A percentile compares a stretch with the other conserved stretches of the same genome.
Evolutionary conservation across 2,113 vertebrate genomes (phyloP).

Genomic region (Gavialis gangeticus): DNA sequence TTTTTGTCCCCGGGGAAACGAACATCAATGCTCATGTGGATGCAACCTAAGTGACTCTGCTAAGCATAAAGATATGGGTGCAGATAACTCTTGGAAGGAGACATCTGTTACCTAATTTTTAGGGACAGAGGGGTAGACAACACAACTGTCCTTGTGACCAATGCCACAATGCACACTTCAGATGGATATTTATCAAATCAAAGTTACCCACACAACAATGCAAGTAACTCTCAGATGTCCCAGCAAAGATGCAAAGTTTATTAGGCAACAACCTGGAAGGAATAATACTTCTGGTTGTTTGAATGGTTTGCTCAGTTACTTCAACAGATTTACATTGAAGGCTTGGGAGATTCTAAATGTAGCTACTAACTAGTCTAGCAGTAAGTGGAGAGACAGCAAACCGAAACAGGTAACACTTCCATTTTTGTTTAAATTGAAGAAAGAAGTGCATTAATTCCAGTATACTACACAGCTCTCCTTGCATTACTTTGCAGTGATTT

Average conservation of each 20-base stretch:
- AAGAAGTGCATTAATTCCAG: not conserved
- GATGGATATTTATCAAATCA: not conserved
- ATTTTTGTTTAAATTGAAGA: constrained; percentile 18
- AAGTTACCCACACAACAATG: not conserved
- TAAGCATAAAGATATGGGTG: not conserved
- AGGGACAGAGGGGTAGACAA: not conserved
- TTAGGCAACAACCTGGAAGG: not conserved
- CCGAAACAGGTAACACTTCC: not conserved
- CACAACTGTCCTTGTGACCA: not conserved
- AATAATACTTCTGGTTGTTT: not conserved
- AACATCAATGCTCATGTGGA: too few species aligned
- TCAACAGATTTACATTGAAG: not conserved
- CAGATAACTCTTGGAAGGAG: not conserved
- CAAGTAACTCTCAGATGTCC: not conserved
- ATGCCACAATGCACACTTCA: not conserved
- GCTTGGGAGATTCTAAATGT: not conserved
- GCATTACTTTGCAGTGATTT: constrained; percentile 27
- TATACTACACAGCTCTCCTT: constrained; percentile 1
- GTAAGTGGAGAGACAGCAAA: not conserved
- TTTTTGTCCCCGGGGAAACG: too few species aligned
- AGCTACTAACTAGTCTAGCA: not conserved
- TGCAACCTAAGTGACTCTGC: not conserved
- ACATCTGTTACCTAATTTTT: not conserved
- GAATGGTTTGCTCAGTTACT: not conserved
- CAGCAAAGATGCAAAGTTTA: not conserved